Conservation (phyloP, 2,113 vertebrate genomes). For the Scalopus aquaticus region DNA sequence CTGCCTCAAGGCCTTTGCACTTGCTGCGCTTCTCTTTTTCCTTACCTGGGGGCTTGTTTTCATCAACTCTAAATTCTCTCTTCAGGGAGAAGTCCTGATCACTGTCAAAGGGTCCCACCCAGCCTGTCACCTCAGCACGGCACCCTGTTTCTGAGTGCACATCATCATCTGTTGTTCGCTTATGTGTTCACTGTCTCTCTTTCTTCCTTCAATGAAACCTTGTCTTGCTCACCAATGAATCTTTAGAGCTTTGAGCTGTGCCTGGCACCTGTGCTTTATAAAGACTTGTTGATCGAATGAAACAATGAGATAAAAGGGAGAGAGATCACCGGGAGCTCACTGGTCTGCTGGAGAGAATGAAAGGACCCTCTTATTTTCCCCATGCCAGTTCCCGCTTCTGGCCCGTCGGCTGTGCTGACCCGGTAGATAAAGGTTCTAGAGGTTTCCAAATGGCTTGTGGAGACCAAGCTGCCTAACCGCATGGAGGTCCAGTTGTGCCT, state of each 20-base stretch:
- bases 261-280: not conserved
- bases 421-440: not conserved
- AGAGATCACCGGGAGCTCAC: not conserved
- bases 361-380: not conserved
- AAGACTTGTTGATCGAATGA: not conserved
- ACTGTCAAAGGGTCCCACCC: not conserved
- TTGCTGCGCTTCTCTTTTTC: not conserved
- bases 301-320: not conserved
- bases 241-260: not conserved
- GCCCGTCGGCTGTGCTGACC: not conserved
- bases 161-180: not conserved
- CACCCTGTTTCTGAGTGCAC: not conserved
- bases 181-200: not conserved
- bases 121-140: no score
- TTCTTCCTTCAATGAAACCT: not conserved
- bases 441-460: not conserved
- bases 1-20: conserved; percentile 4
- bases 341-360: not conserved
- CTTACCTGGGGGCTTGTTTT: not conserved
- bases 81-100: not conserved
- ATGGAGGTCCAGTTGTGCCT: not conserved
- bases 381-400: not conserved
- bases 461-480: not conserved
- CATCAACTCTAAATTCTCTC: not conserved
- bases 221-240: not conserved